phyloP scores from a whole-genome alignment of 1,140 invertebrate genomes.

The Cotesia typhae region DNA sequence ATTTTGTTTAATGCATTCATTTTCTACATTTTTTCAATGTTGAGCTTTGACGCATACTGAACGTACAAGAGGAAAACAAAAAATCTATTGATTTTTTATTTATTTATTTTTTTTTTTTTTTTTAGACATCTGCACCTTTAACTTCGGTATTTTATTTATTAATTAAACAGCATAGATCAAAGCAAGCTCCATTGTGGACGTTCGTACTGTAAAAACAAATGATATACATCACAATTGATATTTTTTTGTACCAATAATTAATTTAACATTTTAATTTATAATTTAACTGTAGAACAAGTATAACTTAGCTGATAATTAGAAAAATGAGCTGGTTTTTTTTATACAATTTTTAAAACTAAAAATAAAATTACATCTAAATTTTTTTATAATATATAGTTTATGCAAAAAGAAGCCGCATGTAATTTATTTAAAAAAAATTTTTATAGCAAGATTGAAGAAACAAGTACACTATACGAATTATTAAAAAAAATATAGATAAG shows the following conservation, averaged over 20 bases:
- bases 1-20: neutral
- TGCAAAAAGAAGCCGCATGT: neutral
- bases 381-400: neutral
- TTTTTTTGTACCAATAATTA: neutral
- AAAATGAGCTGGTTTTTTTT: slow-evolving; percentile 12
- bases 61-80: neutral
- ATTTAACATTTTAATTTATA: neutral
- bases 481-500: slow-evolving; percentile 19
- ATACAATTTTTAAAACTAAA: slow-evolving; percentile 21
- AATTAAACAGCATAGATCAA: slow-evolving; percentile 17
- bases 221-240: slow-evolving; percentile 14
- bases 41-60: slow-evolving; percentile 2
- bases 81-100: slow-evolving; percentile 16
- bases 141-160: neutral
- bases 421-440: neutral
- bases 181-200: slow-evolving; percentile 17
- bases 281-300: neutral
- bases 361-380: slow-evolving; percentile 14
- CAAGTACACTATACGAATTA: neutral
- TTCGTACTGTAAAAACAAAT: slow-evolving; percentile 18
- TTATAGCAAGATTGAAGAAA: slow-evolving; percentile 1
- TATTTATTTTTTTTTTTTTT: slow-evolving; percentile 5
- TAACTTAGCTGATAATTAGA: neutral
- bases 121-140: neutral
- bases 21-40: neutral